Base-by-base conservation (phyloP, 2,888 invertebrate species). In the Caenorhabditis panamensis region DNA sequence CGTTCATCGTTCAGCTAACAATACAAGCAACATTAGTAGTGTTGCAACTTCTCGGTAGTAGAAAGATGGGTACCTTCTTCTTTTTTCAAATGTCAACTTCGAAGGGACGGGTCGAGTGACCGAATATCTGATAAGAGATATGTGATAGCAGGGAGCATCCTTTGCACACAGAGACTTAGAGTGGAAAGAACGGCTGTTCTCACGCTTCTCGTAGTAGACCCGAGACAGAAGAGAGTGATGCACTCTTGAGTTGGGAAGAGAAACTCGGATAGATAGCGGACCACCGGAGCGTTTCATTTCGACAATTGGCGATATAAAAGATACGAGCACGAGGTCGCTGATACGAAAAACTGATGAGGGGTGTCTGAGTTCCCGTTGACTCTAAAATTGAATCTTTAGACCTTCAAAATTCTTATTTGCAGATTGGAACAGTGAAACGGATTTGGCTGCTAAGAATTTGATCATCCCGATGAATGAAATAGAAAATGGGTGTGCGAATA, bases 181-280 rank as follows among this genome's bases (percentile, higher is more conserved):
- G 66, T 37, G 59, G 68, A 79, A 79, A 79, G 78, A 79, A 79
- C 78, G 78, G 41, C 72, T 72, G 78, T 79, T 79, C 78, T 66
- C 71, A 71, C 47, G 71, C 58, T 58, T 63, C 68, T 16, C 53
- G 20, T 41, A 51, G 59, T 59, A 73, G 73, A 73, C 73, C 41
- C 66, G 9, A 58, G 73, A 73, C 73, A 73, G 44, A 24, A 16
- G 44, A 61, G 59, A 59, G 36, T 24, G 59, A 26, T 61, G 61
- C 68, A 58, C 58, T 68, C 47, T 68, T 68, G 18, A 24, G 41
- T 36, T 56, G 11, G 28, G 18, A 47, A n/a, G 47, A 44, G 61
- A 61, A 26, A 47, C n/a, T 11, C 44, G 5, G 41, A 41, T 37
- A 22, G 26, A 18, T 11, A 11, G 22, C 37, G 54, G 62, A 63